Evolutionary conservation across 2,797 vertebrate species (phyloP).

Genomic region (Alosa sapidissima): DNA sequence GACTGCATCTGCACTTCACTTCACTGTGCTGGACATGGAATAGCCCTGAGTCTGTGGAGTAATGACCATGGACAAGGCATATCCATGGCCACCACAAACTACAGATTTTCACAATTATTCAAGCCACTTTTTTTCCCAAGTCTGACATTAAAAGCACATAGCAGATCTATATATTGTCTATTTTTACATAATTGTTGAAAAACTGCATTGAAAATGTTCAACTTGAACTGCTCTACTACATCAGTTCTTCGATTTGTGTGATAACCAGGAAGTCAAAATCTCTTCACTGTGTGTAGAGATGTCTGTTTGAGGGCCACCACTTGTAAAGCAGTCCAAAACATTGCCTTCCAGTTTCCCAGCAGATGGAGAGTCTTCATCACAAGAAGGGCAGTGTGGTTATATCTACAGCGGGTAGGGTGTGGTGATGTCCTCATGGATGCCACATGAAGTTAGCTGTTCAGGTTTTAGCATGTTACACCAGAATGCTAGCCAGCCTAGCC

Average conservation of each 20-base stretch:
- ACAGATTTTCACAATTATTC: background rate
- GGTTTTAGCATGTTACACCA: background rate
- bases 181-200: background rate
- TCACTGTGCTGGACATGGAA: background rate
- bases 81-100: background rate
- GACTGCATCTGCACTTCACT: background rate
- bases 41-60: background rate
- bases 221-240: background rate
- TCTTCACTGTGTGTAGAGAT: background rate
- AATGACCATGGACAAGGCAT: background rate
- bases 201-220: background rate
- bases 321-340: background rate
- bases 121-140: background rate
- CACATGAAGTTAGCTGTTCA: background rate
- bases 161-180: background rate
- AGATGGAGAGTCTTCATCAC: background rate
- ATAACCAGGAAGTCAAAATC: background rate
- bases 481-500: background rate
- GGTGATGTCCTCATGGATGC: background rate
- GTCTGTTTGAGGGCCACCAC: background rate
- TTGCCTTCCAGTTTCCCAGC: slow-evolving; percentile 2
- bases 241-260: background rate
- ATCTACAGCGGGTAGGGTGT: background rate
- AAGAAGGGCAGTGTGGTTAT: background rate
- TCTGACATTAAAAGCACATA: background rate